phyloP scores from a whole-genome alignment of 2,797 vertebrate genomes.

The Pseudochromis fuscus region DNA sequence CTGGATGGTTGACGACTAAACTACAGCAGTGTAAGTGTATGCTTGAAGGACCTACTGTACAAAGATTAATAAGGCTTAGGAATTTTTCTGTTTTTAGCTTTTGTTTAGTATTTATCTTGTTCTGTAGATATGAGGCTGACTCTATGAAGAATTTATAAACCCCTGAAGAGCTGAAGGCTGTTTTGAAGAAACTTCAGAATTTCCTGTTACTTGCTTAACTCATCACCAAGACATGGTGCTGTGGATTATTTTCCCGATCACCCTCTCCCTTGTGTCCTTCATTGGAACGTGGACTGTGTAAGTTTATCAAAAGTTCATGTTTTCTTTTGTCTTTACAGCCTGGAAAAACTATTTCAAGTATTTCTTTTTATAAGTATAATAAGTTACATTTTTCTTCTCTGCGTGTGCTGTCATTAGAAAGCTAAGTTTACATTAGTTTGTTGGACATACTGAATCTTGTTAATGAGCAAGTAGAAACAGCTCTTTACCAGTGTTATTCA shows the following conservation, averaged over 20 bases:
- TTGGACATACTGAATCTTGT: neutral
- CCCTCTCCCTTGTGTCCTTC: conserved; percentile 81
- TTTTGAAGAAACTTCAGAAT: conserved; percentile 8
- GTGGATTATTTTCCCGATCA: conserved; percentile 84
- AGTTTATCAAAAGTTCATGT: conserved; percentile 66
- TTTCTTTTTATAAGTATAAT: neutral
- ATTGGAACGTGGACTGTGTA: conserved; percentile 86
- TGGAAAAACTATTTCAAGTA: neutral
- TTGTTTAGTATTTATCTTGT: neutral
- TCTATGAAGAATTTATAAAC: conserved; percentile 14
- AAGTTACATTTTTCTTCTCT: neutral
- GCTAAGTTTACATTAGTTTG: neutral
- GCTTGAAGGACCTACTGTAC: conserved; percentile 9
- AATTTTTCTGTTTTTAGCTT: neutral
- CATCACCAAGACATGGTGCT: conserved; percentile 74
- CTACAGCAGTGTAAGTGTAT: neutral
- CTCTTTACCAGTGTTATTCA: neutral
- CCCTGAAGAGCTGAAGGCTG: conserved; percentile 6
- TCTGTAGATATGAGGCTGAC: conserved; percentile 17
- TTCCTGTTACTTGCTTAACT: conserved; percentile 10
- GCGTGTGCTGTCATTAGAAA: conserved; percentile 1
- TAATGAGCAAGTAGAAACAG: neutral
- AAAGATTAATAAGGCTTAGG: neutral
- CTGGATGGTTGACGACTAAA: conserved; percentile 32
- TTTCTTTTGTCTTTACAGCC: conserved; percentile 14